Evolutionary conservation across 2,113 vertebrate species (phyloP).

Genomic region (Halichoerus grypus): DNA sequence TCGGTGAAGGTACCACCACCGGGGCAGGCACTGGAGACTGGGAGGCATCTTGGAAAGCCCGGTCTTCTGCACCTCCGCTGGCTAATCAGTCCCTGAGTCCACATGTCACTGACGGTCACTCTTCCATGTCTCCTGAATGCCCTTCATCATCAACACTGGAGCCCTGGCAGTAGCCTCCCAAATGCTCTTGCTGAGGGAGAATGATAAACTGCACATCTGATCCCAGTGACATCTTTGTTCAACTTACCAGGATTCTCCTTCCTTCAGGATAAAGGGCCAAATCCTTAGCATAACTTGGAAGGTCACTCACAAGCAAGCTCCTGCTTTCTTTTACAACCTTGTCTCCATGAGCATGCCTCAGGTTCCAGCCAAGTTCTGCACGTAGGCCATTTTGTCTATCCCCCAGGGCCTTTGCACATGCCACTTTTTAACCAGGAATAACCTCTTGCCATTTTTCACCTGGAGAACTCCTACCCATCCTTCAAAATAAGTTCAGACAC

Average conservation of each 20-base stretch:
- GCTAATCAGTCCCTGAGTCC: too few species aligned
- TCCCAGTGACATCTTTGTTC: fast-evolving
- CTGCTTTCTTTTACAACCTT: neutral
- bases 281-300: fast-evolving
- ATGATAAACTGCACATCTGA: fast-evolving
- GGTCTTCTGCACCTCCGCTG: fast-evolving
- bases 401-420: fast-evolving
- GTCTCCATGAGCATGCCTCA: fast-evolving
- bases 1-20: fast-evolving
- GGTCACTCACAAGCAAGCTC: neutral
- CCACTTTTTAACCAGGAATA: fast-evolving
- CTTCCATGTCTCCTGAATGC: neutral
- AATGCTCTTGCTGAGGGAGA: too few species aligned
- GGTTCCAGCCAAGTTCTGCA: fast-evolving
- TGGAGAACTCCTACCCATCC: neutral
- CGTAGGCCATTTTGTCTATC: fast-evolving
- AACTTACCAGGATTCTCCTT: neutral
- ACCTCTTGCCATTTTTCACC: neutral
- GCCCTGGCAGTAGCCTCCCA: fast-evolving
- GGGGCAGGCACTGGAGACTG: fast-evolving
- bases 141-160: fast-evolving
- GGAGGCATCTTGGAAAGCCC: fast-evolving
- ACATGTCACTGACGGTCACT: too few species aligned
- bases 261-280: fast-evolving
- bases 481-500: neutral